These are phyloP conservation scores for Dusona sp. DNA, from an alignment of 2,888 invertebrate genomes.

Conservation along the genomic window DNA sequence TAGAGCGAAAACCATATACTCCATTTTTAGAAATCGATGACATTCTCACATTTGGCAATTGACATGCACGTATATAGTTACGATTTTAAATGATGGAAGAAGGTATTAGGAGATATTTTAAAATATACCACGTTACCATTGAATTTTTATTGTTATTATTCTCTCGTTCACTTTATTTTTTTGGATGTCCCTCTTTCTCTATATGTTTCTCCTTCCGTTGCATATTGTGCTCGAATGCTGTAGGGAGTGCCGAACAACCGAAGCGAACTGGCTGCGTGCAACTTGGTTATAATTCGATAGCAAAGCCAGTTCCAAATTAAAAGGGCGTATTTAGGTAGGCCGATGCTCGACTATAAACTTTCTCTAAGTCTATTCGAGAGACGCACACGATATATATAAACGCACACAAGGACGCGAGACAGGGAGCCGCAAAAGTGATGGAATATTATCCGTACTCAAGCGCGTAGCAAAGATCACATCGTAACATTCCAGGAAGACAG, in stretches of 20 bases:
- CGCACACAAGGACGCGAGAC: neutral
- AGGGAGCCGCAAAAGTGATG: neutral
- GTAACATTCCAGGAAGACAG: neutral
- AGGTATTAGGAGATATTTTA: neutral
- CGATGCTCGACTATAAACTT: constrained; percentile 5
- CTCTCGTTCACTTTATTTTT: neutral
- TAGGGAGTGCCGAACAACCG: constrained; percentile 34
- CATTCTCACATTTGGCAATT: neutral
- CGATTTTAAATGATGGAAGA: neutral
- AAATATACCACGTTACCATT: neutral
- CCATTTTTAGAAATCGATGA: neutral
- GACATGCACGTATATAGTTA: neutral
- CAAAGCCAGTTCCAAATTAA: constrained; percentile 7
- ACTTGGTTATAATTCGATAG: constrained; percentile 48
- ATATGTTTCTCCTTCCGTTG: constrained; percentile 7
- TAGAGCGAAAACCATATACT: neutral
- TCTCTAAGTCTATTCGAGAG: constrained; percentile 1
- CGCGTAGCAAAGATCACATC: constrained; percentile 1
- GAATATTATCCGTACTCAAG: constrained; percentile 14
- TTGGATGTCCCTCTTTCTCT: neutral
- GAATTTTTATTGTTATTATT: constrained; percentile 13
- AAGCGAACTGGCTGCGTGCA: constrained; percentile 17
- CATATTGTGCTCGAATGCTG: constrained; percentile 23
- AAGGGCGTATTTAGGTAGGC: neutral
- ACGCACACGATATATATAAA: constrained; percentile 3